phyloP scores from a whole-genome alignment of 2,113 vertebrate species.

The Toxostoma redivivum region DNA sequence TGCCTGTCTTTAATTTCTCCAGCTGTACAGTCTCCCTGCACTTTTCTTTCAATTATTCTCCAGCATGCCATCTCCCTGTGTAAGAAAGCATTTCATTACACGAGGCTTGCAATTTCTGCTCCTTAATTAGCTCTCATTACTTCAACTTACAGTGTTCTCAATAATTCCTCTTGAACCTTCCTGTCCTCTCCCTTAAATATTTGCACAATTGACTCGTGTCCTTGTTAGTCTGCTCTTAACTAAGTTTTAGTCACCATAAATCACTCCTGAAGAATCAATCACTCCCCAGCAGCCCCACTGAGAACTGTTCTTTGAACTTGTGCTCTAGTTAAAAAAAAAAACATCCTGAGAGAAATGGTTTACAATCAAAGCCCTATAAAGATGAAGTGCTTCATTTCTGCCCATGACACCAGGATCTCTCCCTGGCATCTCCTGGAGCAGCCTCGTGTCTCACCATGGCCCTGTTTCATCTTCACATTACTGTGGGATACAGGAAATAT shows the following conservation, averaged over 20 bases:
- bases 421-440: neutral
- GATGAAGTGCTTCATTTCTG: neutral
- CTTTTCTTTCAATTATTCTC: neutral
- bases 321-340: neutral
- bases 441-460: neutral
- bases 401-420: neutral
- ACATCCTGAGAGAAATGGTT: neutral
- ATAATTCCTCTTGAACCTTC: neutral
- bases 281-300: neutral
- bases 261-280: conserved; percentile 8
- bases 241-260: conserved; percentile 9
- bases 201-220: neutral
- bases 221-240: conserved; percentile 1
- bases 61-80: neutral
- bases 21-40: neutral
- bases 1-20: neutral
- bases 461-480: neutral
- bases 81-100: neutral
- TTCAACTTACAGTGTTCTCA: neutral
- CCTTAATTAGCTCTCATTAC: conserved; percentile 14
- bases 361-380: neutral
- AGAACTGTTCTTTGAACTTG: conserved; percentile 16
- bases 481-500: neutral
- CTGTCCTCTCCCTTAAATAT: neutral
- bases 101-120: neutral